A percentile compares a stretch with the other conserved stretches of the same genome.
These are phyloP conservation scores for Sebastolobus alascanus DNA, from an alignment of 2,797 vertebrate species.

Conservation along the genomic window DNA sequence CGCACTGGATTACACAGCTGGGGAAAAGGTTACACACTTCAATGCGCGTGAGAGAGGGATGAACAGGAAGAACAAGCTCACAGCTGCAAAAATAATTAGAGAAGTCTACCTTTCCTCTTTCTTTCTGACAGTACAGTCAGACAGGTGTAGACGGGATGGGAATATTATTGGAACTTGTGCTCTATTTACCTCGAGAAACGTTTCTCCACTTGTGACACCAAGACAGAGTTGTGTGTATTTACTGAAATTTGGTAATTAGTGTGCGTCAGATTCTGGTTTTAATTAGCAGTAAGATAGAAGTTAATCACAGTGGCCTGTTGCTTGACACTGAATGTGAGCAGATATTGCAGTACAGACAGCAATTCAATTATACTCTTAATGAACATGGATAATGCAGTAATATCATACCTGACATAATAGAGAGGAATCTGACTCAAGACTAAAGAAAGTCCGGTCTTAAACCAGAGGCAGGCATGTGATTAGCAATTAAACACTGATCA, in stretches of 20 bases:
- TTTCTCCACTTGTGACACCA: conserved; percentile 15
- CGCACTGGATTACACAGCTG: conserved; percentile 72
- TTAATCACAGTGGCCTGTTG: conserved; percentile 53
- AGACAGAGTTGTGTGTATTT: conserved; percentile 33
- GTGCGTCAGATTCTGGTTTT: conserved; percentile 37
- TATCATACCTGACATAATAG: conserved; percentile 5
- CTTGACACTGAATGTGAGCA: conserved; percentile 43
- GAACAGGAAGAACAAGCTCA: conserved; percentile 63
- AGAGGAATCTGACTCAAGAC: background rate
- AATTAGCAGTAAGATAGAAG: conserved; percentile 56
- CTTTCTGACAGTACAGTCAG: conserved; percentile 31
- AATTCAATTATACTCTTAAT: conserved; percentile 54
- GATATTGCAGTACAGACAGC: conserved; percentile 39
- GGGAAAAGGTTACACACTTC: conserved; percentile 76
- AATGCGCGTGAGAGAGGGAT: conserved; percentile 53
- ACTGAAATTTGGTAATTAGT: conserved; percentile 58
- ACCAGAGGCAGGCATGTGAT: background rate
- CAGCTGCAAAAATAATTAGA: conserved; percentile 62
- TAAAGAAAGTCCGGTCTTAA: background rate
- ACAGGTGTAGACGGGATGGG: conserved; percentile 38
- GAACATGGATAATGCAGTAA: conserved; percentile 31
- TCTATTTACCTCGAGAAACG: conserved; percentile 28
- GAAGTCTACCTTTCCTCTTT: conserved; percentile 38
- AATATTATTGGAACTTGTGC: conserved; percentile 16
- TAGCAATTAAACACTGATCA: background rate